Conservation (phyloP, 2,888 invertebrate species). For the Allacma fusca region DNA sequence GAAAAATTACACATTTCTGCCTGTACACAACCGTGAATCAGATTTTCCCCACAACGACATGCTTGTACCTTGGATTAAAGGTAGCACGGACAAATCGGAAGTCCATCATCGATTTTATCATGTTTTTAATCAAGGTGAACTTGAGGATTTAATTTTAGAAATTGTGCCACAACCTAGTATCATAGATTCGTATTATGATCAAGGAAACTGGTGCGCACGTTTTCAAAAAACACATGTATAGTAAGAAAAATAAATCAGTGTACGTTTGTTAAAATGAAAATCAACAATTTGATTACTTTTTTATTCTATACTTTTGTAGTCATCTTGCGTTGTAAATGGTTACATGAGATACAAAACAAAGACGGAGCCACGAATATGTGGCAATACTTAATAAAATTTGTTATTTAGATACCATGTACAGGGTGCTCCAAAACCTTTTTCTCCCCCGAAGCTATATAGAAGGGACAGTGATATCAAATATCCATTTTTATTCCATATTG, state of each 20-base stretch:
- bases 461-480: too few species aligned
- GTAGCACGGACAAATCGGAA: slow-evolving; percentile 62
- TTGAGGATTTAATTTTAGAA: slow-evolving; percentile 73
- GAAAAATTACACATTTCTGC: slow-evolving; percentile 66
- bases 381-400: too few species aligned
- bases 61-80: slow-evolving; percentile 89
- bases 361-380: too few species aligned
- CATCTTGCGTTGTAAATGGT: not conserved
- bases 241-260: not conserved
- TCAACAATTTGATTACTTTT: slow-evolving; percentile 3
- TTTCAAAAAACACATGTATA: slow-evolving; percentile 69
- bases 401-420: too few species aligned
- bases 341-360: not conserved
- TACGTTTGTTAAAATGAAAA: not conserved
- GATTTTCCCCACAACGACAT: slow-evolving; percentile 89
- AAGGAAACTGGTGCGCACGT: slow-evolving; percentile 95
- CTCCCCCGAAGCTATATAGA: too few species aligned
- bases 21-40: slow-evolving; percentile 89
- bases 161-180: slow-evolving; percentile 68
- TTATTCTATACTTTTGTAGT: not conserved
- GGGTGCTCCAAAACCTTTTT: too few species aligned
- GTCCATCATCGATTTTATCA: slow-evolving; percentile 88
- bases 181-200: slow-evolving; percentile 83
- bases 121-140: slow-evolving; percentile 86
- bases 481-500: too few species aligned